phyloP scores from a whole-genome alignment of 1,140 invertebrate species.

The Brachionus rotundiformis region DNA sequence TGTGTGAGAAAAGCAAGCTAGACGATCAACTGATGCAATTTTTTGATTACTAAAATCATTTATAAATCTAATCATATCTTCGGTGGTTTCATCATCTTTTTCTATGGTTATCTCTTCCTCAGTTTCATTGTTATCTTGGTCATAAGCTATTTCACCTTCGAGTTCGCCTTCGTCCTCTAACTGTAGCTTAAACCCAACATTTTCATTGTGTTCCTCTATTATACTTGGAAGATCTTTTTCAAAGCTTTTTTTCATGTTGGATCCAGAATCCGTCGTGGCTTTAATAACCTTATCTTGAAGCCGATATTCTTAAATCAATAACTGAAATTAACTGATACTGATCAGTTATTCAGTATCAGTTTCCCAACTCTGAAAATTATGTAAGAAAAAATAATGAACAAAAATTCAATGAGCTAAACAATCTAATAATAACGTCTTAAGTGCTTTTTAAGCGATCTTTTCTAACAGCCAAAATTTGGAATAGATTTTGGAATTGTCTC shows the following conservation, averaged over 20 bases:
- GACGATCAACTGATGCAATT: background rate
- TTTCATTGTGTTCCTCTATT: background rate
- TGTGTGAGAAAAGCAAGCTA: constrained; percentile 10
- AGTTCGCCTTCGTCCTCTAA: background rate
- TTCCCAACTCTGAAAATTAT: too few relatives aligned
- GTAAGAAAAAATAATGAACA: constrained; percentile 30
- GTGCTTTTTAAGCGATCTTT: background rate
- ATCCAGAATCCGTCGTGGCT: background rate
- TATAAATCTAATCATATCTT: constrained; percentile 27
- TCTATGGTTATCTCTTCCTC: background rate
- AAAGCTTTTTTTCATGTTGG: background rate
- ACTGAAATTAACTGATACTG: too few relatives aligned
- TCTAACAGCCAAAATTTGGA: background rate
- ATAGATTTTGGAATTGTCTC: constrained; percentile 9
- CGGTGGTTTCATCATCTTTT: constrained; percentile 12
- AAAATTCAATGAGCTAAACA: background rate
- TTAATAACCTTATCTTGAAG: background rate
- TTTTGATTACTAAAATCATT: constrained; percentile 19
- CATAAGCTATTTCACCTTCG: background rate
- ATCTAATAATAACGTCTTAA: background rate
- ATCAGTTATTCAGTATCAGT: too few relatives aligned
- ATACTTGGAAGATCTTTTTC: background rate
- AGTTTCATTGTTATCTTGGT: background rate
- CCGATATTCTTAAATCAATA: background rate
- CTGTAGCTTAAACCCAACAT: background rate